Evolutionary conservation across 1,140 invertebrate genomes (phyloP).

Genomic region (Cryptotermes secundus): DNA sequence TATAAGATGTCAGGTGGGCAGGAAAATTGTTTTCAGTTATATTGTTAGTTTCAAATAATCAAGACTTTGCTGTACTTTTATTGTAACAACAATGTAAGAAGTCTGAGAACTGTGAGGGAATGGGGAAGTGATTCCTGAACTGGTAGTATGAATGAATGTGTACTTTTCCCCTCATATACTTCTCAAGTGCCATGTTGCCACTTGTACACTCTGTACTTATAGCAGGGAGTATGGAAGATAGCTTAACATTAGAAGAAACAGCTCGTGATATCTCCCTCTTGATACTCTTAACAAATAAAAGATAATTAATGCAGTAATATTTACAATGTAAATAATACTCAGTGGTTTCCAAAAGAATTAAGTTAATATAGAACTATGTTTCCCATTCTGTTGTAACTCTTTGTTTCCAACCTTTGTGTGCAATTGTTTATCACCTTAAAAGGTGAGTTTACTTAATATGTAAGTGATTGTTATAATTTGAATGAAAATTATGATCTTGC

Average conservation of each 20-base stretch:
- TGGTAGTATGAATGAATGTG: neutral
- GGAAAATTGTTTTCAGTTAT: no score
- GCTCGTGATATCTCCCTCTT: neutral
- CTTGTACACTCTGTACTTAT: neutral
- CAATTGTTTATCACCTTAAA: neutral
- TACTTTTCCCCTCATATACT: neutral
- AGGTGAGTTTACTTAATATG: neutral
- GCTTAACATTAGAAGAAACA: neutral
- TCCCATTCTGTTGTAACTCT: neutral
- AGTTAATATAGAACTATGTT: neutral
- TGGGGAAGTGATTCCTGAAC: neutral
- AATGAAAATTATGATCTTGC: neutral
- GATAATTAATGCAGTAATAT: neutral
- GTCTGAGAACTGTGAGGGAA: neutral
- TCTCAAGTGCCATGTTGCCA: neutral
- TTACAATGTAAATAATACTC: neutral
- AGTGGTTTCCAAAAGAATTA: neutral
- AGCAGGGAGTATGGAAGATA: neutral
- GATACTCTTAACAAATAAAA: neutral
- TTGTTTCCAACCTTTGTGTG: neutral
- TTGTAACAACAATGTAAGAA: neutral
- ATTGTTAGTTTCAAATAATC: neutral
- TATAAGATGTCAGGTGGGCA: no score
- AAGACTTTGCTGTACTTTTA: neutral
- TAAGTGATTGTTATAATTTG: neutral